A percentile compares a stretch with the other conserved stretches of the same genome.
Evolutionary conservation across 2,113 vertebrate genomes (phyloP).

Genomic region (rat (Rattus norvegicus)): DNA sequence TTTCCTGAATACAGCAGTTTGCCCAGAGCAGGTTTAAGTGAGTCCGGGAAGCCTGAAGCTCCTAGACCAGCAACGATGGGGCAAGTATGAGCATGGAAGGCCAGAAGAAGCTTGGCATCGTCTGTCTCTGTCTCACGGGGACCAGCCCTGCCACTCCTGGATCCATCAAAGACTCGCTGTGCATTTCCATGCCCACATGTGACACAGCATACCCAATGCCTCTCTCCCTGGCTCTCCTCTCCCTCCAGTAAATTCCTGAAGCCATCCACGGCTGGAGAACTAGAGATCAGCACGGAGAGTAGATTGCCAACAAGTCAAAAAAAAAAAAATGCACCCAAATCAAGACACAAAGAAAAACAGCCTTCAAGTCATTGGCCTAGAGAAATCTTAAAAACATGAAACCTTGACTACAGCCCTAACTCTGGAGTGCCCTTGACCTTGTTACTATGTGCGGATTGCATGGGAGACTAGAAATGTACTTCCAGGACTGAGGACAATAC

Average conservation of each 20-base stretch:
- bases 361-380: neutral
- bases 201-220: neutral
- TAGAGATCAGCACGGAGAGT: neutral
- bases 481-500: neutral
- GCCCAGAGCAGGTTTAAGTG: neutral
- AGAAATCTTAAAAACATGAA: neutral
- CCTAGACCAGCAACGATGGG: neutral
- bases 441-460: accelerated
- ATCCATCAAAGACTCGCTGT: neutral
- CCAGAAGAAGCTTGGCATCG: neutral
- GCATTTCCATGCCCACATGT: neutral
- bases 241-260: neutral
- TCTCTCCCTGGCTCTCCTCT: neutral
- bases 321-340: neutral
- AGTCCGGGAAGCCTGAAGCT: neutral
- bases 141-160: neutral
- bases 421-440: neutral
- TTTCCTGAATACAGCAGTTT: neutral
- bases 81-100: neutral
- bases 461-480: neutral
- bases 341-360: neutral
- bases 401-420: neutral
- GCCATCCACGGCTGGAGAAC: neutral
- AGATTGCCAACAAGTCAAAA: neutral
- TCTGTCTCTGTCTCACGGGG: neutral